These are phyloP conservation scores for Dysdera silvatica DNA, from an alignment of 1,140 invertebrate species.

Conservation along the genomic window DNA sequence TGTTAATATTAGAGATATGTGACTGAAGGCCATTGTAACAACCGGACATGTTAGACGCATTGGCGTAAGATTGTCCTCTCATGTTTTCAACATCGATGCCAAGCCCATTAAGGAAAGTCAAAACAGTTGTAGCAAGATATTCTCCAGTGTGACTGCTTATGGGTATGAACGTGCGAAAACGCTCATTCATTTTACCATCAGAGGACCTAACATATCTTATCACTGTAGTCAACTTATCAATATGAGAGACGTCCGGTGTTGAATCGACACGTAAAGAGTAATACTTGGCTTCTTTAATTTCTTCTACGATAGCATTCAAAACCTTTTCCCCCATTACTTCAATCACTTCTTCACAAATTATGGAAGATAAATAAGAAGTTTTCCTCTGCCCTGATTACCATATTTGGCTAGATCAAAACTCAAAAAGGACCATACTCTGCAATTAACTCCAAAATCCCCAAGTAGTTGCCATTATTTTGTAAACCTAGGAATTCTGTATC, in stretches of 20 bases:
- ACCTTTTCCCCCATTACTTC: background rate
- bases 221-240: slow-evolving; percentile 41
- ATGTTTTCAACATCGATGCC: too few species aligned
- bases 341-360: slow-evolving; percentile 4
- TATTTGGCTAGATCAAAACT: background rate
- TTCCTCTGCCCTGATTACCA: background rate
- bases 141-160: too few species aligned
- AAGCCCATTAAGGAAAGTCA: too few species aligned
- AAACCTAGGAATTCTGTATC: background rate
- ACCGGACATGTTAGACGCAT: background rate
- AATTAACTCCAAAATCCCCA: background rate
- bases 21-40: background rate
- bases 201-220: slow-evolving; percentile 32
- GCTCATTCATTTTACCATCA: slow-evolving; percentile 13
- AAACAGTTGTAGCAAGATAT: too few species aligned
- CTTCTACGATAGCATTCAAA: background rate
- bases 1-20: too few species aligned
- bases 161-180: slow-evolving; percentile 3
- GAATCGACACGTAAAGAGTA: slow-evolving; percentile 4
- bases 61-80: background rate
- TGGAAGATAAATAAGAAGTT: background rate
- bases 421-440: background rate
- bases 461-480: slow-evolving; percentile 9
- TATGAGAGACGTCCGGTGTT: slow-evolving; percentile 30
- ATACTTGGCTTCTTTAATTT: slow-evolving; percentile 5